phyloP scores from a whole-genome alignment of 2,113 vertebrate genomes.

The Tachycineta bicolor region DNA sequence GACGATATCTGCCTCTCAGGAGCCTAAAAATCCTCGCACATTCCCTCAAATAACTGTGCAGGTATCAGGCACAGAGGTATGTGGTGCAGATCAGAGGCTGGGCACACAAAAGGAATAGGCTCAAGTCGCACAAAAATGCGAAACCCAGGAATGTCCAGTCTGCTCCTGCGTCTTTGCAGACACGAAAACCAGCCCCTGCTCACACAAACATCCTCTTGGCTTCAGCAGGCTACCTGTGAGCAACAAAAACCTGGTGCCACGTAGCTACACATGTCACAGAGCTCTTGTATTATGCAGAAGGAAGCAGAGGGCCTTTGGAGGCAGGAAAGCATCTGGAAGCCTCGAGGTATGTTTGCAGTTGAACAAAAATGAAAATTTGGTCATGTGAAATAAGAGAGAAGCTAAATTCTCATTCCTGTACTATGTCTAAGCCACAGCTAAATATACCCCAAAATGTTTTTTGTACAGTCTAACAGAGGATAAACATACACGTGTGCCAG shows the following conservation, averaged over 20 bases:
- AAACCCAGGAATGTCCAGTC: background rate
- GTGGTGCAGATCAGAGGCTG: background rate
- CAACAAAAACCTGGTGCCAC: background rate
- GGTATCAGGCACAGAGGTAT: background rate
- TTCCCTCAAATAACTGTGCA: background rate
- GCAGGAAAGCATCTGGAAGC: constrained; percentile 35
- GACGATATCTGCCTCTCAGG: background rate
- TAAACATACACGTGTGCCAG: background rate
- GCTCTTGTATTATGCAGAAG: background rate
- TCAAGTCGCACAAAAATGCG: background rate
- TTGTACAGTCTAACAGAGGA: background rate
- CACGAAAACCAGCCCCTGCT: background rate
- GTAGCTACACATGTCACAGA: accelerated
- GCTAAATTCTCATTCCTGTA: background rate
- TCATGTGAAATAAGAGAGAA: background rate
- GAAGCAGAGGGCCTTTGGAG: background rate
- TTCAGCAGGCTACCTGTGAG: background rate
- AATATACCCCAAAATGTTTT: background rate
- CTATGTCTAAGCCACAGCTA: background rate
- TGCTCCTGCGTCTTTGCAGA: background rate
- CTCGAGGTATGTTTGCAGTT: background rate
- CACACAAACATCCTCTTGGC: background rate
- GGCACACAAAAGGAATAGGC: background rate
- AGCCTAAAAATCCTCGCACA: constrained; percentile 1
- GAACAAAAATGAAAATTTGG: background rate